Percentiles rank a stretch among this genome's conserved stretches.
Conservation (phyloP, 2,113 vertebrate species). For the Phainopepla nitens region DNA sequence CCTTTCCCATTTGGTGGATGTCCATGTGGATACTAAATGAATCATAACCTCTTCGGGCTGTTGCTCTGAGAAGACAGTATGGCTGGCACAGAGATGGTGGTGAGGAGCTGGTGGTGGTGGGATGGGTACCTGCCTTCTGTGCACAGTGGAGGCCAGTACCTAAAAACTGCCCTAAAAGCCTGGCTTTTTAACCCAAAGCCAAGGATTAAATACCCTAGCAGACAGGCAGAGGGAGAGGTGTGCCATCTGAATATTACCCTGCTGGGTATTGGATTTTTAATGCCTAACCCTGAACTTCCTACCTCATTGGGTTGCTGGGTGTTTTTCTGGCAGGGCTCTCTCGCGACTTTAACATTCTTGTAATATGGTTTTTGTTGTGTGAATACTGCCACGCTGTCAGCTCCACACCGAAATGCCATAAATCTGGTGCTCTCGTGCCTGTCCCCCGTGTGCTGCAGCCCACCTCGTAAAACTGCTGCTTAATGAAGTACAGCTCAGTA, state of each 20-base stretch:
- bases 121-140: not conserved
- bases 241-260: not conserved
- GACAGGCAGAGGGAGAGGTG: not conserved
- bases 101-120: not conserved
- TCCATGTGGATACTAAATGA: not conserved
- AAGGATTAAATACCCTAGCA: not conserved
- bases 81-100: not conserved
- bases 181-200: not conserved
- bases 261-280: not conserved
- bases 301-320: rapidly evolving
- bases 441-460: conserved; percentile 5
- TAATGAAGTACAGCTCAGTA: conserved; percentile 40
- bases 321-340: not conserved
- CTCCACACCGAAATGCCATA: not conserved
- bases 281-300: not conserved
- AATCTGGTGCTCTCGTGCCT: conserved; percentile 30
- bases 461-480: conserved; percentile 47
- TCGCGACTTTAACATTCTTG: rapidly evolving
- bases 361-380: not conserved
- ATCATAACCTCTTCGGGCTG: not conserved
- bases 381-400: conserved; percentile 1
- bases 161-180: not conserved
- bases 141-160: rapidly evolving
- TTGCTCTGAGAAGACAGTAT: not conserved
- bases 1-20: not conserved